Evolutionary conservation across 1,140 invertebrate species (phyloP).

Genomic region (Ceratina japonica): DNA sequence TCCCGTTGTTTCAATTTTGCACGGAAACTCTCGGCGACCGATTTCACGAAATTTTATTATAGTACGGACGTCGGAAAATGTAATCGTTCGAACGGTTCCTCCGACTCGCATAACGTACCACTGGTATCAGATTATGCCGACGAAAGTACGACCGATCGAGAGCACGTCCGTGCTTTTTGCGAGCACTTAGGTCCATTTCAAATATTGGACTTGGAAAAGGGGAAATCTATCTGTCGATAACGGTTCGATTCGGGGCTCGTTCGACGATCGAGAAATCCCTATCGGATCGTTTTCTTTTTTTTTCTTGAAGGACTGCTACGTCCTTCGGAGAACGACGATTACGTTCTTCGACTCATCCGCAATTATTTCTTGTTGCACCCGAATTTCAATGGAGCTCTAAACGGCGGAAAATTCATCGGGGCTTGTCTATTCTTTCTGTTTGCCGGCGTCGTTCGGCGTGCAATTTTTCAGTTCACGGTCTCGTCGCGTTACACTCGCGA

Average conservation of each 20-base stretch:
- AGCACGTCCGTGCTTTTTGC: not conserved
- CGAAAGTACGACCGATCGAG: not conserved
- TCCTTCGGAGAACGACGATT: not conserved
- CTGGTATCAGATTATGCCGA: not conserved
- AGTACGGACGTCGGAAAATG: no score
- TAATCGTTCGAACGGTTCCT: no score
- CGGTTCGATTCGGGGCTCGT: not conserved
- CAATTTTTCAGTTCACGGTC: not conserved
- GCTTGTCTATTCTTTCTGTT: not conserved
- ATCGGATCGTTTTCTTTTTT: not conserved
- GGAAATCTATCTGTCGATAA: not conserved
- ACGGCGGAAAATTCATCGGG: no score
- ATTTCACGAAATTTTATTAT: no score
- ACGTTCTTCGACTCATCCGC: no score
- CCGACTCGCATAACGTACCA: not conserved
- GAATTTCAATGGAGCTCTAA: no score
- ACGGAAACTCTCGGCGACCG: no score
- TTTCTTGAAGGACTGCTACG: no score
- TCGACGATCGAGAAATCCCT: not conserved
- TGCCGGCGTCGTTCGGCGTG: not conserved
- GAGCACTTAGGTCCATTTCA: not conserved
- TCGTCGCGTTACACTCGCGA: not conserved
- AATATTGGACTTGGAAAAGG: not conserved
- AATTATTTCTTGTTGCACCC: no score
- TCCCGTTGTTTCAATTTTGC: no score